These are phyloP conservation scores for Chamaea fasciata DNA, from an alignment of 2,113 vertebrate genomes.

Conservation along the genomic window DNA sequence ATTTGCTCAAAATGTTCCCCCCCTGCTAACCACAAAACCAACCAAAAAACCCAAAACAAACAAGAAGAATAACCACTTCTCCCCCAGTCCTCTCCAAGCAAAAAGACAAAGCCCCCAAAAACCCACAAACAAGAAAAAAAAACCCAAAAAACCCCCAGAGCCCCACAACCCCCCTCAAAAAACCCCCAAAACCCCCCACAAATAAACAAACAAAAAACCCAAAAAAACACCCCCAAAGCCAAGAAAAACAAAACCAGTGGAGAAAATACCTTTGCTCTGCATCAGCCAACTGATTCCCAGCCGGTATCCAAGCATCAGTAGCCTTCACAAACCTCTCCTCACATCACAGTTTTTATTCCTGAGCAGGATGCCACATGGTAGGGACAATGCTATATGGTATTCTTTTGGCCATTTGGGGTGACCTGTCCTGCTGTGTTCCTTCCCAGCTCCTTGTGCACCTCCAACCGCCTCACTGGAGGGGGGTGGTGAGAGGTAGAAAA, in stretches of 20 bases:
- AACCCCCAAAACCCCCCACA: too few species aligned
- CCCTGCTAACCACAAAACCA: neutral
- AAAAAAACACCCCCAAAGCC: neutral
- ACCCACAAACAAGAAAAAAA: neutral
- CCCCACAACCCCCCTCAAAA: neutral
- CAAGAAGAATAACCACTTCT: fast-evolving
- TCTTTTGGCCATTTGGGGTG: neutral
- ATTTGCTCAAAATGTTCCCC: fast-evolving
- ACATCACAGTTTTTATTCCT: neutral
- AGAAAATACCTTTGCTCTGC: neutral
- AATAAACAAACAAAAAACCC: too few species aligned
- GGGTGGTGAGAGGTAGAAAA: neutral
- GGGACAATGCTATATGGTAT: fast-evolving
- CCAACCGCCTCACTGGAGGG: fast-evolving
- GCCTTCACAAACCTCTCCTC: neutral
- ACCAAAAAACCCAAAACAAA: neutral
- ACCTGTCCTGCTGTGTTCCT: neutral
- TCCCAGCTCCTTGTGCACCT: neutral
- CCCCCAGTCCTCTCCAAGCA: fast-evolving
- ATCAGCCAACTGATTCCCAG: neutral
- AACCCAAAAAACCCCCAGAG: neutral
- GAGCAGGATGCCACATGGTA: fast-evolving
- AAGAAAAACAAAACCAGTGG: neutral
- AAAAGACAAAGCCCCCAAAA: neutral
- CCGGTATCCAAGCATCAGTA: neutral